Evolutionary conservation across 2,888 invertebrate species (phyloP).

Genomic region (Oscheius sp.): DNA sequence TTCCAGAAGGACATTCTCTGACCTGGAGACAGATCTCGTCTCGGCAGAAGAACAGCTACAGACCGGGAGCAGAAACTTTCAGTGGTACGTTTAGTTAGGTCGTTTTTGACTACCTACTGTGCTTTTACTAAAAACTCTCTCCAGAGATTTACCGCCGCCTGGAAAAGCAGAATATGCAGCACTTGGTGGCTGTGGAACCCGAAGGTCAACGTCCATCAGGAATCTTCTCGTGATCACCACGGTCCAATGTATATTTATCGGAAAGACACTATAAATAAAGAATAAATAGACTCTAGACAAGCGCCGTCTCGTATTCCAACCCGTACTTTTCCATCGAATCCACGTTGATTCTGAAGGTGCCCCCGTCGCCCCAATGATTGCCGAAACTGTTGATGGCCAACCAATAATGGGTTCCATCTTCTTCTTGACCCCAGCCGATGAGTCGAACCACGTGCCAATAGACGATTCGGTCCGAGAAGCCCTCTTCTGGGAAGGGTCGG

Average conservation of each 20-base stretch:
- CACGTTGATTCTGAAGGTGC: constrained; percentile 70
- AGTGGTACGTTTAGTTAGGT: not conserved
- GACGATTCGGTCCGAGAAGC: constrained; percentile 69
- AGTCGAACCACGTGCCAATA: constrained; percentile 72
- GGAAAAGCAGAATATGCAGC: constrained; percentile 28
- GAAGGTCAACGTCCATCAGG: constrained; percentile 22
- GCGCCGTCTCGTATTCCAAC: constrained; percentile 70
- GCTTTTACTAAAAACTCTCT: not conserved
- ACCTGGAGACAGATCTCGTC: constrained; percentile 23
- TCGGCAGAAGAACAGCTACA: constrained; percentile 5
- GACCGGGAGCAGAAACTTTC: constrained; percentile 11
- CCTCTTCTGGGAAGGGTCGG: constrained; percentile 67
- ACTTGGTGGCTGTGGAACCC: constrained; percentile 27
- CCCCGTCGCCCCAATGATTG: constrained; percentile 70
- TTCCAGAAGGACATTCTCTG: not conserved
- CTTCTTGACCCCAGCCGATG: constrained; percentile 71
- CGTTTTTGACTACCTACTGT: not conserved
- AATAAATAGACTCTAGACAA: constrained; percentile 41
- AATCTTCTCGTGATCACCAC: not conserved
- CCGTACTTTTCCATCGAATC: constrained; percentile 70
- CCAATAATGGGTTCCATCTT: constrained; percentile 67
- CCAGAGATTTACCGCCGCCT: constrained; percentile 28
- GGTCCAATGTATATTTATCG: not conserved
- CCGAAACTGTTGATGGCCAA: constrained; percentile 71
- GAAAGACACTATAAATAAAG: constrained; percentile 15